phyloP scores from a whole-genome alignment of 2,888 invertebrate species.

The Stenotaenia linearis region DNA sequence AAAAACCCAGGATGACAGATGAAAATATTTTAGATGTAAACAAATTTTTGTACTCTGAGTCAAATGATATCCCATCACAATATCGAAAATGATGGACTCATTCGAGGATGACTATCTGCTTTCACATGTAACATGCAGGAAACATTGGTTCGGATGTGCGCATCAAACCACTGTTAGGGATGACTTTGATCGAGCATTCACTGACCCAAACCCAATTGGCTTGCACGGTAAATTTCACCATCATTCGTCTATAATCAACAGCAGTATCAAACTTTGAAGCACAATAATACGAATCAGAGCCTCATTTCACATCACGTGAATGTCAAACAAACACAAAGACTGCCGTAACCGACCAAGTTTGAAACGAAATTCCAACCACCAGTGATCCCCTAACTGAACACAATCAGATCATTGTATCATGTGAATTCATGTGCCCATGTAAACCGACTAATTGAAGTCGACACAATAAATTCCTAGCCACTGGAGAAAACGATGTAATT shows the following conservation, averaged over 20 bases:
- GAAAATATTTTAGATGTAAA: background rate
- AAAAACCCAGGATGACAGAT: too few species aligned
- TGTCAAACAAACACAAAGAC: slow-evolving; percentile 1
- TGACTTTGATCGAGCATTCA: slow-evolving; percentile 7
- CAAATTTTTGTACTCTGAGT: background rate
- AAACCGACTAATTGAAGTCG: slow-evolving; percentile 7
- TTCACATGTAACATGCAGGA: background rate
- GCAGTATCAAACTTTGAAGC: background rate
- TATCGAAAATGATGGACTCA: background rate
- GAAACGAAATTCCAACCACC: background rate
- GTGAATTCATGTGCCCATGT: background rate
- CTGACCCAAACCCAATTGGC: slow-evolving; percentile 17
- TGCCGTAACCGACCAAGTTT: background rate
- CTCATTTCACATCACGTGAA: slow-evolving; percentile 16
- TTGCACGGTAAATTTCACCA: slow-evolving; percentile 10
- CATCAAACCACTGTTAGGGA: background rate
- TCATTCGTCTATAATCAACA: slow-evolving; percentile 21
- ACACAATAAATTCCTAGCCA: background rate
- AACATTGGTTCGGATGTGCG: background rate
- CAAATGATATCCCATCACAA: background rate
- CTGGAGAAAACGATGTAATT: background rate
- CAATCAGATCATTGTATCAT: slow-evolving; percentile 7
- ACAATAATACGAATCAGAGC: background rate
- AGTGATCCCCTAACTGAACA: background rate
- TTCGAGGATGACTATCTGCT: background rate